Percentiles rank a stretch among this genome's conserved stretches.
Evolutionary conservation across 1,140 invertebrate species (phyloP).

Genomic region (Gryon sp.): DNA sequence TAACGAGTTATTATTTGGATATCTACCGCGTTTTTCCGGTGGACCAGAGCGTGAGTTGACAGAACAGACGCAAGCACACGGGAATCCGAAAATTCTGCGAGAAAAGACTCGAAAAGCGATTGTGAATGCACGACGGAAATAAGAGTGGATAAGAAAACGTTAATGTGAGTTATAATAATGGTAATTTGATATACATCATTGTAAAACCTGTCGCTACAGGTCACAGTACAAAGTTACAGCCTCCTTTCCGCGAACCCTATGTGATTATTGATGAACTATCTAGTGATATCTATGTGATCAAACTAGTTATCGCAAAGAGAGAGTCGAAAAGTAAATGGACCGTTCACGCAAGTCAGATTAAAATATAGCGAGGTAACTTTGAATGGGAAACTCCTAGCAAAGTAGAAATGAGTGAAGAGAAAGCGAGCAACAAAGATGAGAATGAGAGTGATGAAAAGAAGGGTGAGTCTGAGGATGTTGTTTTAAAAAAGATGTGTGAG

Average conservation of each 20-base stretch:
- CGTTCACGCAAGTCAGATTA: constrained; percentile 4
- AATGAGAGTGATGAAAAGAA: too few relatives aligned
- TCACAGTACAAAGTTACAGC: constrained; percentile 3
- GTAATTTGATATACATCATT: constrained; percentile 18
- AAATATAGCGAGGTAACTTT: constrained; percentile 18
- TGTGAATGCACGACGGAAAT: not conserved
- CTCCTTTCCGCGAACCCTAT: not conserved
- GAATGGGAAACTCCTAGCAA: not conserved
- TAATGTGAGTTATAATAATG: constrained; percentile 10
- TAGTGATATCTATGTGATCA: constrained; percentile 2
- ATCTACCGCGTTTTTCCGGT: too few relatives aligned
- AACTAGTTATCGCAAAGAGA: not conserved
- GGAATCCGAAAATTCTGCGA: not conserved
- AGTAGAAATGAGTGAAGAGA: not conserved
- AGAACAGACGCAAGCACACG: constrained; percentile 22
- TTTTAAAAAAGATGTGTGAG: too few relatives aligned
- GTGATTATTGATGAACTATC: not conserved
- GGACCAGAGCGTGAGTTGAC: too few relatives aligned
- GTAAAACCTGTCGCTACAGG: constrained; percentile 19
- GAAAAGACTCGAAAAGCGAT: constrained; percentile 9
- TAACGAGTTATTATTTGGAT: constrained; percentile 8
- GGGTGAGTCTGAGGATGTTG: too few relatives aligned
- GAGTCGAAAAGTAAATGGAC: not conserved
- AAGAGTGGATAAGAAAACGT: constrained; percentile 2
- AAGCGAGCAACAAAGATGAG: too few relatives aligned